phyloP scores from a whole-genome alignment of 2,113 vertebrate species.

The Coryphaenoides rupestris region DNA sequence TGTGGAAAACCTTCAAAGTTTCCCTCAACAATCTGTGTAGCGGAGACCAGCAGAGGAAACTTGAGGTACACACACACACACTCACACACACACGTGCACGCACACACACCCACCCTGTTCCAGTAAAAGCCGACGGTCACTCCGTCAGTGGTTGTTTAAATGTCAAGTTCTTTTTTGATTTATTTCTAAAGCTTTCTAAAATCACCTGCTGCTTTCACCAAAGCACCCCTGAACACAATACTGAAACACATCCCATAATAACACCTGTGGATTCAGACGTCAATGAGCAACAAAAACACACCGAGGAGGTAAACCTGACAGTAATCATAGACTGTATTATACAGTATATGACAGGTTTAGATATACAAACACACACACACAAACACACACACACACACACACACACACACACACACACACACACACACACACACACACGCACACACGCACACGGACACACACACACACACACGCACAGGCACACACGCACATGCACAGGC shows the following conservation, averaged over 20 bases:
- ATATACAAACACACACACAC: background rate
- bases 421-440: constrained; percentile 25
- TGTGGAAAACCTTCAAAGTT: constrained; percentile 97
- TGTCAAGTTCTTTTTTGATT: too few species aligned
- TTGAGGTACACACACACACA: constrained; percentile 78
- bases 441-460: constrained; percentile 23
- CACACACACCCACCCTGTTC: background rate
- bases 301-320: too few species aligned
- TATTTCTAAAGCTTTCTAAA: too few species aligned
- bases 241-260: too few species aligned
- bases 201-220: too few species aligned
- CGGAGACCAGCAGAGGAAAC: constrained; percentile 89
- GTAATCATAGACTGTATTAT: too few species aligned
- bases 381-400: background rate
- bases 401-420: background rate
- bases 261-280: too few species aligned
- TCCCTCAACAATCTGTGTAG: constrained; percentile 96
- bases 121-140: too few species aligned
- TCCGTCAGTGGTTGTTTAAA: too few species aligned
- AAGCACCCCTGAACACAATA: too few species aligned
- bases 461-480: constrained; percentile 6
- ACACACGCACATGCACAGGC: background rate
- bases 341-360: too few species aligned
- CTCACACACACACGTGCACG: constrained; percentile 16
- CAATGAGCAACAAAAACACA: too few species aligned